These are phyloP conservation scores for Urocyon cinereoargenteus DNA, from an alignment of 2,797 vertebrate genomes.

Conservation along the genomic window DNA sequence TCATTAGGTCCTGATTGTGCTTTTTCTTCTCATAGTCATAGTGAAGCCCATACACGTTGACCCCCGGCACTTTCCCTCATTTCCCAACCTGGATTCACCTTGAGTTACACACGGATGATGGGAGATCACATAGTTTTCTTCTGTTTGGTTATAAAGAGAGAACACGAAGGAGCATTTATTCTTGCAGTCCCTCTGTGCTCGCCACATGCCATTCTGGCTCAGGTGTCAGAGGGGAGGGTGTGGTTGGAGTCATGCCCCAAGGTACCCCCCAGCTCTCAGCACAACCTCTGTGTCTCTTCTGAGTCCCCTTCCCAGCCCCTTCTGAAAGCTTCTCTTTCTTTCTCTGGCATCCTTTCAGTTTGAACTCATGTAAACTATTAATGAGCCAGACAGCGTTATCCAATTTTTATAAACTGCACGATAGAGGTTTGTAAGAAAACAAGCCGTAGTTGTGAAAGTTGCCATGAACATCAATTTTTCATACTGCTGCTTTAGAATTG, in stretches of 20 bases:
- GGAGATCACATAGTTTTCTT: neutral
- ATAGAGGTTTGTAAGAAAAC: slow-evolving; percentile 53
- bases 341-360: neutral
- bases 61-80: neutral
- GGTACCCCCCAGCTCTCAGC: neutral
- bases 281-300: slow-evolving; percentile 13
- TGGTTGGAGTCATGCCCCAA: neutral
- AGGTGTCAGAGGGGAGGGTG: neutral
- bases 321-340: slow-evolving; percentile 54
- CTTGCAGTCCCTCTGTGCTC: neutral
- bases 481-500: slow-evolving; percentile 17
- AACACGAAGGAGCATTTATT: neutral
- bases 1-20: neutral
- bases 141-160: neutral
- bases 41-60: neutral
- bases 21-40: neutral
- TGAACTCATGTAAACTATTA: slow-evolving; percentile 59
- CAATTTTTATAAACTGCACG: slow-evolving; percentile 57
- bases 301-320: neutral
- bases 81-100: neutral
- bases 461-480: neutral
- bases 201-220: neutral
- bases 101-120: neutral
- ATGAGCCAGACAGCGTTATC: slow-evolving; percentile 47
- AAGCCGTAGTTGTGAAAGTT: slow-evolving; percentile 38